Percentiles rank a stretch among this genome's conserved stretches.
Conservation (phyloP, 1,140 invertebrate species). For the Medauroidea extradentata region DNA sequence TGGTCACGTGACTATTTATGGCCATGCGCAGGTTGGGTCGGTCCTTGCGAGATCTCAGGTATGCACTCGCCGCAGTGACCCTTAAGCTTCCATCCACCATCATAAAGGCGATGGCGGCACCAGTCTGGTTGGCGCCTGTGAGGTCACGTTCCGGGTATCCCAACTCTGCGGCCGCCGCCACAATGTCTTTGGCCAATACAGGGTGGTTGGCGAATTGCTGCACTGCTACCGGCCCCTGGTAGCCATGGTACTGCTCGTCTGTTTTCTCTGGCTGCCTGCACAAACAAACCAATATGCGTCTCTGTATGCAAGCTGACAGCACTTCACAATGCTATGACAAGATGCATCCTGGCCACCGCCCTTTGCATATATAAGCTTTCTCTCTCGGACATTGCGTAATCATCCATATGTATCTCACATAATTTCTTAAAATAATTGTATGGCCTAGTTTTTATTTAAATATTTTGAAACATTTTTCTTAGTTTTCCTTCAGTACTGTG, state of each 20-base stretch:
- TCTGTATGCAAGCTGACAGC: too few species aligned
- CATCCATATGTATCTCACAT: too few species aligned
- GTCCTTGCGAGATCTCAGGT: slow-evolving; percentile 73
- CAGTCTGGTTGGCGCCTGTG: slow-evolving; percentile 55
- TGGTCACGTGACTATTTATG: slow-evolving; percentile 77
- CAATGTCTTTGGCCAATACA: slow-evolving; percentile 45
- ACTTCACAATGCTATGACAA: too few species aligned
- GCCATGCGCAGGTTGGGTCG: slow-evolving; percentile 82
- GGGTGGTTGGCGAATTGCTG: slow-evolving; percentile 22
- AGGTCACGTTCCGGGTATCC: slow-evolving; percentile 65
- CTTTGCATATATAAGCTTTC: too few species aligned
- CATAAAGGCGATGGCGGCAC: slow-evolving; percentile 43
- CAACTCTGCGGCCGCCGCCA: slow-evolving; percentile 62
- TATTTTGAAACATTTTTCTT: too few species aligned
- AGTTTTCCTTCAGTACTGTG: too few species aligned
- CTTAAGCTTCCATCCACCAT: slow-evolving; percentile 11
- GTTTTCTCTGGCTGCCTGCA: slow-evolving; percentile 1
- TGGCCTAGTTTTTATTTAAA: too few species aligned
- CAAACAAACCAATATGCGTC: too few species aligned
- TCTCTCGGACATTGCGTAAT: too few species aligned
- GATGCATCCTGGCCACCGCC: too few species aligned
- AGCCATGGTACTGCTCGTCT: slow-evolving; percentile 22
- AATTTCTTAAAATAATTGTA: too few species aligned
- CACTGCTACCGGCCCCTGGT: slow-evolving; percentile 30
- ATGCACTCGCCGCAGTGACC: slow-evolving; percentile 79